phyloP scores from a whole-genome alignment of 2,113 vertebrate genomes.

The Meriones unguiculatus region DNA sequence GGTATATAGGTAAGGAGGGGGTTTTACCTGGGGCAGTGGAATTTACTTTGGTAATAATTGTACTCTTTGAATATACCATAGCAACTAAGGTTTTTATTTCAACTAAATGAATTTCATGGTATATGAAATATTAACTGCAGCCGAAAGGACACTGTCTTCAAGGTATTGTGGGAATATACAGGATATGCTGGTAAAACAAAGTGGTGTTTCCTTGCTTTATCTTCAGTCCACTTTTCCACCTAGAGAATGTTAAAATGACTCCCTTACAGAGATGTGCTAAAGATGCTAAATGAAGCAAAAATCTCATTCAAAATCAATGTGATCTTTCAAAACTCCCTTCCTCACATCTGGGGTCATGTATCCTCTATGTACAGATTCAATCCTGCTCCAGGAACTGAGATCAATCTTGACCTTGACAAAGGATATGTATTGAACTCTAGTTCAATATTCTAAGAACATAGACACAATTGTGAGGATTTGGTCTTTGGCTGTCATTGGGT shows the following conservation, averaged over 20 bases:
- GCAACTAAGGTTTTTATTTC: neutral
- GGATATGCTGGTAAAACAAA: neutral
- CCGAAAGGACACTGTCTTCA: neutral
- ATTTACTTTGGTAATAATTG: neutral
- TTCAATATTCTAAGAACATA: neutral
- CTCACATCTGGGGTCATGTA: neutral
- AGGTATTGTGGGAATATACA: neutral
- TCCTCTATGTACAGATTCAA: neutral
- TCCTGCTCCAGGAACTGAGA: neutral
- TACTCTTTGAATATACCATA: neutral
- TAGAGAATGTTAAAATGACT: conserved; percentile 11
- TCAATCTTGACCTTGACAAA: conserved; percentile 50
- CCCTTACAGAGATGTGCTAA: neutral
- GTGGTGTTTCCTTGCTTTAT: neutral
- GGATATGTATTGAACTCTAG: neutral
- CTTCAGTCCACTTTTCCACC: neutral
- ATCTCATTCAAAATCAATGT: conserved; percentile 9
- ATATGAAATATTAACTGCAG: conserved; percentile 14
- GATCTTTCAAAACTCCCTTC: conserved; percentile 13
- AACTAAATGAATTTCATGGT: neutral
- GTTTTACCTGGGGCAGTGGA: neutral
- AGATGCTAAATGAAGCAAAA: conserved; percentile 50
- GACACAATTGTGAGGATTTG: neutral
- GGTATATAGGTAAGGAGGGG: neutral
- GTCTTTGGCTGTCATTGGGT: neutral